These are phyloP conservation scores for Bombus pyrosoma DNA, from an alignment of 1,140 invertebrate species.

Conservation along the genomic window DNA sequence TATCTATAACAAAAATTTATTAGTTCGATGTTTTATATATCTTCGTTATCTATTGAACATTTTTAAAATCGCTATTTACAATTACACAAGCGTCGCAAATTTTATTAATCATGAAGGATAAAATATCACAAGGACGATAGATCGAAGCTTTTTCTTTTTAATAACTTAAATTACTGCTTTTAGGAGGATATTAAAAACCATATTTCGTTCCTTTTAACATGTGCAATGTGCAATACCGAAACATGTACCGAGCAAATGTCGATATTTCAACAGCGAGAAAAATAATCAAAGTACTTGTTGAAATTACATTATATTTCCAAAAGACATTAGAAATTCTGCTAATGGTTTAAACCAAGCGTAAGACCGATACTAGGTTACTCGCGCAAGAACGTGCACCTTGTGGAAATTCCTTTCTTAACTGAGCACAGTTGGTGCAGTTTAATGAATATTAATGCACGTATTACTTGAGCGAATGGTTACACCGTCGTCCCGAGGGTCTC, in stretches of 20 bases:
- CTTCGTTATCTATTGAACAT: no score
- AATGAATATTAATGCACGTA: constrained; percentile 50
- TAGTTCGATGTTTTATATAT: no score
- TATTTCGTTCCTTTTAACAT: no score
- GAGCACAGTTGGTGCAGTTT: constrained; percentile 14
- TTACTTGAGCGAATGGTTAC: constrained; percentile 27
- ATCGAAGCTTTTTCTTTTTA: no score
- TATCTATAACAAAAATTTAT: no score
- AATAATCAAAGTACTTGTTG: neutral
- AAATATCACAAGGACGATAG: no score
- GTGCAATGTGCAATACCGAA: no score
- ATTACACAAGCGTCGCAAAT: neutral
- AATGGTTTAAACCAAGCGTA: neutral
- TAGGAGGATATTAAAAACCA: no score
- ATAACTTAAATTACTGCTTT: no score
- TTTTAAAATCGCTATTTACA: no score
- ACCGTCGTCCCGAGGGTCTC: constrained; percentile 33
- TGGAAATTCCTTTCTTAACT: constrained; percentile 5
- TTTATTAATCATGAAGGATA: no score
- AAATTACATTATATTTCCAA: no score
- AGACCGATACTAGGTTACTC: constrained; percentile 12
- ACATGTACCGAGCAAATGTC: neutral
- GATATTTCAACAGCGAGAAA: neutral
- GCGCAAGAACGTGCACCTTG: neutral
- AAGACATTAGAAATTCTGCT: neutral